These are phyloP conservation scores for Mystacides longicornis DNA, from an alignment of 2,888 invertebrate genomes.

Conservation along the genomic window DNA sequence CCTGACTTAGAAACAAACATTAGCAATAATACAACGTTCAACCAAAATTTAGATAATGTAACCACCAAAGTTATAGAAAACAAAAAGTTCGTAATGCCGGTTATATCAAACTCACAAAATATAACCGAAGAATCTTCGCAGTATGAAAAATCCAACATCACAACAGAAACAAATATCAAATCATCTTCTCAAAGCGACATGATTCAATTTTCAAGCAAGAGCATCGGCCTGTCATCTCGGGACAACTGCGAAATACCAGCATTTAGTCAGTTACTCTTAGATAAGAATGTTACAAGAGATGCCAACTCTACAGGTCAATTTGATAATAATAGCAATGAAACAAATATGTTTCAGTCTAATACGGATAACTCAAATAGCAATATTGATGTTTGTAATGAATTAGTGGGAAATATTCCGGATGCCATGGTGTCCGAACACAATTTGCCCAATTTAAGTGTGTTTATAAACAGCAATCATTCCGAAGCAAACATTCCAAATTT, in stretches of 20 bases:
- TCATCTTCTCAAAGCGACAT: conserved; percentile 17
- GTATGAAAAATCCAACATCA: conserved; percentile 8
- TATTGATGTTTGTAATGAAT: conserved; percentile 22
- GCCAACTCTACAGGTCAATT: not conserved
- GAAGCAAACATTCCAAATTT: conserved; percentile 24
- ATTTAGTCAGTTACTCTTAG: conserved; percentile 13
- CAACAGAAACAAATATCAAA: conserved; percentile 10
- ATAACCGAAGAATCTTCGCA: not conserved
- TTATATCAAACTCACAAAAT: not conserved
- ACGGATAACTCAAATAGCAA: conserved; percentile 27
- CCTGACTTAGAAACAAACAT: conserved; percentile 27
- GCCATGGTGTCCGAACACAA: conserved; percentile 7
- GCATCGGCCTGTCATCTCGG: not conserved
- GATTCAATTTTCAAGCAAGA: conserved; percentile 24
- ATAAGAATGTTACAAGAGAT: not conserved
- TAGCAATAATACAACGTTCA: conserved; percentile 14
- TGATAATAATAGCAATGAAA: not conserved
- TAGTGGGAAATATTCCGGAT: conserved; percentile 8
- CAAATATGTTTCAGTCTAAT: conserved; percentile 1
- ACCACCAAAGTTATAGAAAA: not conserved
- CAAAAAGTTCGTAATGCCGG: conserved; percentile 9
- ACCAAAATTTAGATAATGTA: conserved; percentile 22
- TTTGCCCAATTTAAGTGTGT: conserved; percentile 19
- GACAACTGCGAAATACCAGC: conserved; percentile 15
- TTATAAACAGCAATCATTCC: conserved; percentile 8